These are phyloP conservation scores for Nannobrachium achirus DNA, from an alignment of 2,113 vertebrate species.

Conservation along the genomic window DNA sequence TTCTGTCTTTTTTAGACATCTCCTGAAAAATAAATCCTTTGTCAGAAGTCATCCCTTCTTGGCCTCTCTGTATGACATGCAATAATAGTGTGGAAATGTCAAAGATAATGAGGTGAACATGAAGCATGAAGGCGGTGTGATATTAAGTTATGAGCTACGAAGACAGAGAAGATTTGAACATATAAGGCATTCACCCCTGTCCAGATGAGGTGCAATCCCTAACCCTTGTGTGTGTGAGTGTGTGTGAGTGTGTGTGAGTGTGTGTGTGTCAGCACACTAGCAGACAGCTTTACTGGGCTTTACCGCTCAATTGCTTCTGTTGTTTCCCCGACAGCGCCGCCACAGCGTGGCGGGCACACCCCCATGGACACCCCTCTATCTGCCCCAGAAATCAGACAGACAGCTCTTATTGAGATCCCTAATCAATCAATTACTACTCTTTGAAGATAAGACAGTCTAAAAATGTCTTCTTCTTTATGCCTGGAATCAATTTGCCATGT, in stretches of 20 bases:
- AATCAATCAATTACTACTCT: slow-evolving; percentile 11
- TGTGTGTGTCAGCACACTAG: neutral
- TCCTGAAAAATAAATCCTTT: too few relatives aligned
- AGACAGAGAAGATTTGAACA: too few relatives aligned
- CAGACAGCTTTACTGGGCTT: slow-evolving; percentile 41
- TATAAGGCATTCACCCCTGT: neutral
- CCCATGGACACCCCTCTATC: slow-evolving; percentile 3
- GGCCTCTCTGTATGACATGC: too few relatives aligned
- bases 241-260: neutral
- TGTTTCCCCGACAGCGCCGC: neutral
- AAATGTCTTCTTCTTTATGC: neutral
- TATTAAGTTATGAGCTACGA: too few relatives aligned
- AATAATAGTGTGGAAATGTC: neutral
- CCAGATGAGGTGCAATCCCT: neutral
- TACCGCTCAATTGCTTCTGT: slow-evolving; percentile 33
- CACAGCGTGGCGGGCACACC: slow-evolving; percentile 1
- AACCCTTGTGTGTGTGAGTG: neutral
- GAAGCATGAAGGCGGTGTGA: too few relatives aligned
- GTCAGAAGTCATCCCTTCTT: too few relatives aligned
- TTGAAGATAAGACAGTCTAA: neutral
- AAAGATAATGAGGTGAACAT: neutral
- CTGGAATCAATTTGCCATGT: neutral
- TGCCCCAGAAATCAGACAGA: slow-evolving; percentile 3
- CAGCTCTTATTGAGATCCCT: slow-evolving; percentile 7
- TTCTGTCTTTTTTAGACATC: too few relatives aligned